Evolutionary conservation across 1,140 invertebrate species (phyloP), one percentile per base, ranked within the genome.

Genomic region (Zaprionus camerounensis): DNA sequence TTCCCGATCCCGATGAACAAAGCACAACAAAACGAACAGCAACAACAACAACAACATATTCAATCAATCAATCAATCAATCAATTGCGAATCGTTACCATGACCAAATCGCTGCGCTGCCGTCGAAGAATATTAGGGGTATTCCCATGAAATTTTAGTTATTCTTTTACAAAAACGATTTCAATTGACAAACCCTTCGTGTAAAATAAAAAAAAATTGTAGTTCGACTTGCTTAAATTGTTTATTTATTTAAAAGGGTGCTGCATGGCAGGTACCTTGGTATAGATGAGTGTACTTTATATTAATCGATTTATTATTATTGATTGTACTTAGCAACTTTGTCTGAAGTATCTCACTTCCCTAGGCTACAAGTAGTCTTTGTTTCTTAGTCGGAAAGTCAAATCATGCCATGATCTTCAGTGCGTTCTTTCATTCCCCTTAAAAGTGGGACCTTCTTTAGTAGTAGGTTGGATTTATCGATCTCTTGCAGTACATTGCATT

Each of bases 121-220:
- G 56, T 26, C 41, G 17, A 59, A 20, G 34, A 44, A 67, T 46
- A 59, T 61, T 76, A 55, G 12, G 55, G 41, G 55, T 64, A 61
- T 74, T 78, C 41, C 56, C 64, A 26, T 69, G 51, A 74, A 78
- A 78, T 78, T 71, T 64, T 68, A 68, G 71, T 82, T 82, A 58
- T 78, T 65, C 49, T 53, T 78, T 81, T 81, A 46, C 7, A 65
- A 78, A 78, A 71, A 38, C 34, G 31, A 74, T 70, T 82, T 67
- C 68, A 75, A 66, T 70, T 75, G 62, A 71, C 80, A 68, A 69
- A 68, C 64, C 28, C 58, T 71, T 81, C 66, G 75, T 77, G 67
- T 76, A 78, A 82, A 82, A 74, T 73, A 72, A 66, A 74, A 74
- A 74, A 78, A 82, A 82, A 82, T 78, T 75, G 46, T 78, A 71